Evolutionary conservation across 30 jellyfish, hydroid and myxozoan genomes (phyloP).

Genomic region (Haliclystus octoradiatus): DNA sequence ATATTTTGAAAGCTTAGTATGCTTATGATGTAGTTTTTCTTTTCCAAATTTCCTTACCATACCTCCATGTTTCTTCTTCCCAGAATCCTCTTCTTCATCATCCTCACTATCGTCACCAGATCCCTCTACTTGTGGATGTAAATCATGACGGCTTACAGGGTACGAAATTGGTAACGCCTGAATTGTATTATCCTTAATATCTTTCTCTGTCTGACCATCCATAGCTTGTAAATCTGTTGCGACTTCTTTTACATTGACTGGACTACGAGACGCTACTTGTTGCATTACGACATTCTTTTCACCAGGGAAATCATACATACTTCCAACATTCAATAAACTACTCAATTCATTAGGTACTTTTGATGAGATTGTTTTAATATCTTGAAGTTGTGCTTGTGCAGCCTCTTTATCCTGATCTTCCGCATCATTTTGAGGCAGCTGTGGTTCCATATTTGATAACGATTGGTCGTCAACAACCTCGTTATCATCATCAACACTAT

Average conservation of each 20-base stretch:
- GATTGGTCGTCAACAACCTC: constrained; percentile 6
- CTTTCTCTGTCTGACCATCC: background rate
- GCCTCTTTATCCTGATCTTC: constrained; percentile 16
- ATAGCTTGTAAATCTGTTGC: constrained; percentile 21
- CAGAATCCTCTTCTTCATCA: background rate
- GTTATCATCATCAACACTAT: constrained; percentile 5
- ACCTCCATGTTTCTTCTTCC: background rate
- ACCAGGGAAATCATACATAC: constrained; percentile 33
- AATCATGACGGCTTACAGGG: background rate
- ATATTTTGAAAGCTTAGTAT: too few species aligned
- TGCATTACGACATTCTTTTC: constrained; percentile 21
- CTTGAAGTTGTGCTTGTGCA: constrained; percentile 26
- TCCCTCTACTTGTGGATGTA: background rate
- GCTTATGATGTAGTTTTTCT: background rate
- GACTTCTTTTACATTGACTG: constrained; percentile 13
- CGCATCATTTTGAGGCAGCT: constrained; percentile 15
- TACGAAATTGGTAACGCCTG: background rate
- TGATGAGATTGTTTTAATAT: background rate
- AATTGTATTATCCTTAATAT: background rate
- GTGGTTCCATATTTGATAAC: background rate
- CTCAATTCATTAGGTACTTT: constrained; percentile 1
- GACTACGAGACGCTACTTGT: constrained; percentile 27
- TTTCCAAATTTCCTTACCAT: background rate
- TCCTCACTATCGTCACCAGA: background rate
- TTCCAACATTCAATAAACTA: constrained; percentile 2